These are phyloP conservation scores for Agrochola circellaris DNA, from an alignment of 2,888 invertebrate genomes.

Conservation along the genomic window DNA sequence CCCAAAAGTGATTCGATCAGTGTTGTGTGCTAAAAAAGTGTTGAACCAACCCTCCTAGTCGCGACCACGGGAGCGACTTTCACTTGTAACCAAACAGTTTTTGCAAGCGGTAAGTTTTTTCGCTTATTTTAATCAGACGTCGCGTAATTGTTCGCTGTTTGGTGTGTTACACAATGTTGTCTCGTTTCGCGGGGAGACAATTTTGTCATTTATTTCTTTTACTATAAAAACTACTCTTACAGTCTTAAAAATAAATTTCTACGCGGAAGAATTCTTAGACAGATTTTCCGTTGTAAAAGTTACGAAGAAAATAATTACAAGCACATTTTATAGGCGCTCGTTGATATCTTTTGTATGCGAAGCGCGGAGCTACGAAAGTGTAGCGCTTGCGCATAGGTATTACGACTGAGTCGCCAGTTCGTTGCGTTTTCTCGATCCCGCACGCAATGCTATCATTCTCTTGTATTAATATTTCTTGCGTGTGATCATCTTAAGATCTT, in stretches of 20 bases:
- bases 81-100: constrained; percentile 80
- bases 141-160: constrained; percentile 78
- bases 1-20: constrained; percentile 78
- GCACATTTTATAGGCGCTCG: constrained; percentile 67
- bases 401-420: constrained; percentile 51
- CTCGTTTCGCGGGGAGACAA: constrained; percentile 75
- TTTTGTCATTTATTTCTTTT: constrained; percentile 71
- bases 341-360: constrained; percentile 86
- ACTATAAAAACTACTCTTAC: constrained; percentile 28
- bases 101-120: constrained; percentile 87
- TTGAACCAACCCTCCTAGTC: constrained; percentile 73
- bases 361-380: constrained; percentile 72
- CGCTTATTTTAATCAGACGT: constrained; percentile 81
- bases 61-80: constrained; percentile 76
- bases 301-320: constrained; percentile 21
- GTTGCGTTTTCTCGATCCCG: constrained; percentile 70
- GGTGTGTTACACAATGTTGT: constrained; percentile 77
- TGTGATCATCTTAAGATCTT: constrained; percentile 55
- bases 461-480: constrained; percentile 51
- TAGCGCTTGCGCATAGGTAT: constrained; percentile 63
- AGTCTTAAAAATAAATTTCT: constrained; percentile 7
- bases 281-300: constrained; percentile 31
- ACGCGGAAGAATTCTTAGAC: constrained; percentile 19
- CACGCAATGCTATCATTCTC: constrained; percentile 61
- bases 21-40: constrained; percentile 84